phyloP scores from a whole-genome alignment of 2,797 vertebrate genomes.

The Hapalemur alaotrensis region DNA sequence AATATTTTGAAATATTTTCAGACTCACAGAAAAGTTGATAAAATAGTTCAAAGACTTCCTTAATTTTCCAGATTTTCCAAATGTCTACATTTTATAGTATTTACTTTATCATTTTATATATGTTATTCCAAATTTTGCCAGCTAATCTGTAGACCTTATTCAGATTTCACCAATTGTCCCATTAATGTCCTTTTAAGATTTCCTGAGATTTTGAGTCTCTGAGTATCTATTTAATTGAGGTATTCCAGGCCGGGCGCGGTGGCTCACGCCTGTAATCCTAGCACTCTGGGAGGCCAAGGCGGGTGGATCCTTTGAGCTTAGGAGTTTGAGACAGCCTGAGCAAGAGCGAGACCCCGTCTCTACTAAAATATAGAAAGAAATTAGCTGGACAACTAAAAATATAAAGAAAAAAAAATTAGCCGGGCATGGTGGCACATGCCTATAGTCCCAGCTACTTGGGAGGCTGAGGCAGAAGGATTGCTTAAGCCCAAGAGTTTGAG shows the following conservation, averaged over 20 bases:
- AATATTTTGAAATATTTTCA: conserved; percentile 30
- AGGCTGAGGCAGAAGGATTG: too few species aligned
- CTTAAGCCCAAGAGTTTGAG: too few species aligned
- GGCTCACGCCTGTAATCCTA: too few species aligned
- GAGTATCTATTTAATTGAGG: neutral
- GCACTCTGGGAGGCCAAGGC: too few species aligned
- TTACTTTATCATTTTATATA: neutral
- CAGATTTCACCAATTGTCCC: neutral
- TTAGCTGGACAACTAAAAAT: too few species aligned
- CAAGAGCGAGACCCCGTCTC: too few species aligned
- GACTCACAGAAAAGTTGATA: neutral
- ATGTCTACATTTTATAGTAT: neutral
- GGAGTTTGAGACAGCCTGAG: too few species aligned
- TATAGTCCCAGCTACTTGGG: too few species aligned
- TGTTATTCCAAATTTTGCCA: neutral
- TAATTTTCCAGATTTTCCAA: neutral
- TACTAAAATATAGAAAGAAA: too few species aligned
- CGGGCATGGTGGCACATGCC: too few species aligned
- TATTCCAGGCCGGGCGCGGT: neutral
- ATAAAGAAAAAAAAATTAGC: too few species aligned
- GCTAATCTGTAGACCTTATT: neutral
- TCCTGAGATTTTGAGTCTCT: neutral
- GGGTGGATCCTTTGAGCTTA: too few species aligned
- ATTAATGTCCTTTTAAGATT: conserved; percentile 13
- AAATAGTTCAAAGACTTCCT: neutral